A percentile compares a stretch with the other conserved stretches of the same genome.
phyloP scores from a whole-genome alignment of 2,113 vertebrate species.

The Gavialis gangeticus region DNA sequence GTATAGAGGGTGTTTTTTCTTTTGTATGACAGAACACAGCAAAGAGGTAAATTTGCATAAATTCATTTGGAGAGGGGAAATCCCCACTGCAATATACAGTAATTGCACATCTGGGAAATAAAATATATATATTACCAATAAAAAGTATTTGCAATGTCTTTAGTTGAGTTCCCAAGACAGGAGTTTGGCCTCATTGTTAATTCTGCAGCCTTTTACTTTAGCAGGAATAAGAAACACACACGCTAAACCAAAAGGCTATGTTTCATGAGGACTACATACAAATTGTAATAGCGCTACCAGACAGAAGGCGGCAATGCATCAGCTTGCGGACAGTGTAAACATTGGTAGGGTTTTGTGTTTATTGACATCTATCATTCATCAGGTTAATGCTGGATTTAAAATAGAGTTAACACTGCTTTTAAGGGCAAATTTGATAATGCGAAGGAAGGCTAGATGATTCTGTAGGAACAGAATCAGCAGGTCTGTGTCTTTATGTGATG shows the following conservation, averaged over 20 bases:
- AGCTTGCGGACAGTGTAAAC: neutral
- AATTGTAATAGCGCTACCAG: neutral
- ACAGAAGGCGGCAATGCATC: constrained; percentile 13
- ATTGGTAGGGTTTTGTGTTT: constrained; percentile 34
- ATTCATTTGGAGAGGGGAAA: neutral
- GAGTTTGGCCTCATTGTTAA: neutral
- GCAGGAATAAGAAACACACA: neutral
- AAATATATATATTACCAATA: neutral
- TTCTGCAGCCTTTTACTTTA: constrained; percentile 10
- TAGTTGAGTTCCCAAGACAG: neutral
- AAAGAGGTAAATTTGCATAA: neutral
- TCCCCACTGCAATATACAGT: neutral
- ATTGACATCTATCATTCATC: constrained; percentile 34
- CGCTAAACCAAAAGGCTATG: neutral
- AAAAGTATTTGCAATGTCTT: constrained; percentile 1
- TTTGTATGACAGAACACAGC: neutral
- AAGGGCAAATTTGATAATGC: neutral
- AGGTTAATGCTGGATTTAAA: constrained; percentile 44
- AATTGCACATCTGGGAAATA: neutral
- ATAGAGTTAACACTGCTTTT: neutral
- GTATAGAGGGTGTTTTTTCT: neutral
- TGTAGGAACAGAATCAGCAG: neutral
- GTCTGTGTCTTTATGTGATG: constrained; percentile 86
- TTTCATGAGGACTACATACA: neutral
- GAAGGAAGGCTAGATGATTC: neutral